A percentile compares a stretch with the other conserved stretches of the same genome.
These are phyloP conservation scores for Lasioglossum zephyrum DNA, from an alignment of 2,888 invertebrate genomes.

Conservation along the genomic window DNA sequence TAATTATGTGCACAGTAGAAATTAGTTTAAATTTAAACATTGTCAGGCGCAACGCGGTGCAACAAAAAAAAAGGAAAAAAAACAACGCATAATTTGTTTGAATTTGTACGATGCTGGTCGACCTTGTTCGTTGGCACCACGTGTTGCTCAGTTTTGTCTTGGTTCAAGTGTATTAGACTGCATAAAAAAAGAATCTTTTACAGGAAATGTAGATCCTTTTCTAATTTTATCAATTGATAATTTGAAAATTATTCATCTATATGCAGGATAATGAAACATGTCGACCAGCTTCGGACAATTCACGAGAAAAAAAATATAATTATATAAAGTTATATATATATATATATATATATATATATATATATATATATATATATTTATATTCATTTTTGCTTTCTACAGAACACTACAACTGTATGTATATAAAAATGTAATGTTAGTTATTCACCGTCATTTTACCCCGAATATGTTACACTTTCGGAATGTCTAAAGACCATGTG, in stretches of 20 bases:
- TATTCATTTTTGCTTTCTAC: background rate
- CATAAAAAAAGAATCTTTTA: background rate
- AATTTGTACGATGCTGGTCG: conserved; percentile 38
- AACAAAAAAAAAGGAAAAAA: background rate
- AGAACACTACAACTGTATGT: background rate
- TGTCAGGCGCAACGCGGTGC: background rate
- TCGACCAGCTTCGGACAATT: conserved; percentile 26
- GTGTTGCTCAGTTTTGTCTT: background rate
- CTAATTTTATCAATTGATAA: background rate
- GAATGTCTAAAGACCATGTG: conserved; percentile 13
- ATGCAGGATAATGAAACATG: background rate
- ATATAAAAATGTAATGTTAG: background rate
- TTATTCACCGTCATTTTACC: background rate
- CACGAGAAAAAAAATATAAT: background rate
- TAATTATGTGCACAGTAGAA: conserved; percentile 29
- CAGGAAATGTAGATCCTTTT: background rate
- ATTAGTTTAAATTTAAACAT: conserved; percentile 45
- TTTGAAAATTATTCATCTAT: background rate
- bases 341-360: background rate
- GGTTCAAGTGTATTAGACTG: background rate
- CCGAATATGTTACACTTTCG: background rate
- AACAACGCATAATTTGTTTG: background rate
- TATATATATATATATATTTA: background rate
- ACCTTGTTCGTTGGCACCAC: conserved; percentile 1
- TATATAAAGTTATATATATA: background rate